These are phyloP conservation scores for Calidris pygmaea DNA, from an alignment of 2,113 vertebrate genomes.

Conservation along the genomic window DNA sequence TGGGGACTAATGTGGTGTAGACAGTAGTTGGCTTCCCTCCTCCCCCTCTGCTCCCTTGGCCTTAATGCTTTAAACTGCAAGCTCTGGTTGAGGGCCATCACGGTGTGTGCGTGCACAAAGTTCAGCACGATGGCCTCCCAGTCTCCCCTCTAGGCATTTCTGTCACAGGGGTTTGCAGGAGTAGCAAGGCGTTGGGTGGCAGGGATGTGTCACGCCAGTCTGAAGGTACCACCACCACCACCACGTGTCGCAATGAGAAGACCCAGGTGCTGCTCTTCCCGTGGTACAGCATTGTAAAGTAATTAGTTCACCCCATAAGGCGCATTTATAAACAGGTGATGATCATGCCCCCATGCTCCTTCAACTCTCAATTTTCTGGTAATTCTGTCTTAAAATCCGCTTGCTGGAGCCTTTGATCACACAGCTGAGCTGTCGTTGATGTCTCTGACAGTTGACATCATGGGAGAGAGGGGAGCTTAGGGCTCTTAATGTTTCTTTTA, in stretches of 20 bases:
- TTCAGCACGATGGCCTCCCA: background rate
- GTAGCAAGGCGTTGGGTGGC: background rate
- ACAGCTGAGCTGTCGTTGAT: conserved; percentile 11
- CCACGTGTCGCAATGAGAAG: background rate
- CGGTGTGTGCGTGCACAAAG: fast-evolving
- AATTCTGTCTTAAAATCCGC: conserved; percentile 42
- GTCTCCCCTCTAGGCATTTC: background rate
- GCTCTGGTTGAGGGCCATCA: background rate
- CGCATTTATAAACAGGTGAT: background rate
- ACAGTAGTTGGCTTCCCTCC: background rate
- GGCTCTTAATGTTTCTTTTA: conserved; percentile 50
- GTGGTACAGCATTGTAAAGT: background rate
- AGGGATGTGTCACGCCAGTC: background rate
- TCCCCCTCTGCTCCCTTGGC: background rate
- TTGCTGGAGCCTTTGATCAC: conserved; percentile 35
- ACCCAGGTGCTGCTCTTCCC: background rate
- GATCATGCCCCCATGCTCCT: background rate
- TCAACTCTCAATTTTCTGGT: background rate
- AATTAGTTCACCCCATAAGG: background rate
- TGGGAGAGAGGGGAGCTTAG: conserved; percentile 35
- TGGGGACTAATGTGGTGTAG: background rate
- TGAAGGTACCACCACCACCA: background rate
- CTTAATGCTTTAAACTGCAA: background rate
- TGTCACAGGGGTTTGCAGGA: background rate
- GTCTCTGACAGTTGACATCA: conserved; percentile 58